Evolutionary conservation across 2,797 vertebrate species (phyloP).

Genomic region (Spinus pinus): DNA sequence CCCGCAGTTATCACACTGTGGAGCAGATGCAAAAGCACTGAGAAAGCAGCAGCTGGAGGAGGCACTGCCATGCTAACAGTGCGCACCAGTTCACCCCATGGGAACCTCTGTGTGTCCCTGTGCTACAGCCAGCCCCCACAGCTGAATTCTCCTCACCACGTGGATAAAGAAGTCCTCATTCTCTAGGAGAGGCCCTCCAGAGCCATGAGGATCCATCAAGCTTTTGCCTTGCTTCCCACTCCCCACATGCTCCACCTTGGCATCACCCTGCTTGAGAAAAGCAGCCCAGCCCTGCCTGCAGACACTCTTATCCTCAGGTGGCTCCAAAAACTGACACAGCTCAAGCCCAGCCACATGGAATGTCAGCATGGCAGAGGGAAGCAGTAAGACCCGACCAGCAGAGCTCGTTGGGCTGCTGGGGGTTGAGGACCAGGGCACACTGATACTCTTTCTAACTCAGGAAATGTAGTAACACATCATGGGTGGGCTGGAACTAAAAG

Average conservation of each 20-base stretch:
- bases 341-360: neutral
- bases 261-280: neutral
- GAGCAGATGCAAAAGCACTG: neutral
- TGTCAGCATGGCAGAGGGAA: neutral
- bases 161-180: neutral
- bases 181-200: neutral
- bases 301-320: neutral
- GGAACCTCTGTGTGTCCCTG: neutral
- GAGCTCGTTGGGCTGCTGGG: neutral
- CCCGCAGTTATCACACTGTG: conserved; percentile 92
- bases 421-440: neutral
- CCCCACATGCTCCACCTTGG: neutral
- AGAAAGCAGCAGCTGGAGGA: neutral
- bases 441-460: neutral
- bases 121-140: neutral
- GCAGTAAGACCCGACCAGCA: neutral
- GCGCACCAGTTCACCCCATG: rapidly evolving
- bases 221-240: neutral
- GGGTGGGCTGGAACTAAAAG: neutral
- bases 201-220: neutral
- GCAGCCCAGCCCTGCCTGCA: neutral
- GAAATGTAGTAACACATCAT: rapidly evolving
- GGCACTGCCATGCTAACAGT: rapidly evolving
- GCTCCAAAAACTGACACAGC: neutral
- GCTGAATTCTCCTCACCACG: neutral